Conservation (phyloP, 2,797 vertebrate genomes). For the Tinamus major region DNA sequence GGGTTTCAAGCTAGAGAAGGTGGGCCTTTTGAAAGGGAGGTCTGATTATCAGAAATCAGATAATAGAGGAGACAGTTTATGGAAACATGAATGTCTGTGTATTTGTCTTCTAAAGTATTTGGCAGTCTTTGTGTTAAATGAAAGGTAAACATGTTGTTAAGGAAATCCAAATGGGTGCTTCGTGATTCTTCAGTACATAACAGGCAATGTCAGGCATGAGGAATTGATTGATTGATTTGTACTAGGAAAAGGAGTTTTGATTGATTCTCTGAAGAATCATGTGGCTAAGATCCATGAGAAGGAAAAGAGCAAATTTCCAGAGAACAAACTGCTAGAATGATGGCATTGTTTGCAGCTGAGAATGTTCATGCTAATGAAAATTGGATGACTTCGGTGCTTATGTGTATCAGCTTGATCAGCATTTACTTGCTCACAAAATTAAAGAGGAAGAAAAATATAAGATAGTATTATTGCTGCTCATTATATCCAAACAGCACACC, state of each 20-base stretch:
- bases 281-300: not conserved
- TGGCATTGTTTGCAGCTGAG: not conserved
- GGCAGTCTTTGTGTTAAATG: not conserved
- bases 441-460: constrained; percentile 4
- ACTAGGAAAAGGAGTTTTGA: constrained; percentile 10
- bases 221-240: constrained; percentile 38
- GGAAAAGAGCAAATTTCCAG: not conserved
- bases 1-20: not conserved
- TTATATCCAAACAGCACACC: not conserved
- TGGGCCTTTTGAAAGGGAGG: not conserved
- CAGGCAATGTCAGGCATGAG: not conserved
- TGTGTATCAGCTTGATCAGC: not conserved
- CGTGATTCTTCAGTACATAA: not conserved
- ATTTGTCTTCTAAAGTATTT: constrained; percentile 32
- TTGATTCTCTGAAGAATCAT: constrained; percentile 17
- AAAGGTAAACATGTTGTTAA: constrained; percentile 18
- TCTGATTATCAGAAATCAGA: not conserved
- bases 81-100: not conserved
- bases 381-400: not conserved
- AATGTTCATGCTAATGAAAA: constrained; percentile 5
- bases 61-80: not conserved
- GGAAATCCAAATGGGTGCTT: not conserved
- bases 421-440: not conserved
- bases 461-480: not conserved
- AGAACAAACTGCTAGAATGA: not conserved